Conservation (phyloP, 2,888 invertebrate genomes). For the Athalia circularis region DNA sequence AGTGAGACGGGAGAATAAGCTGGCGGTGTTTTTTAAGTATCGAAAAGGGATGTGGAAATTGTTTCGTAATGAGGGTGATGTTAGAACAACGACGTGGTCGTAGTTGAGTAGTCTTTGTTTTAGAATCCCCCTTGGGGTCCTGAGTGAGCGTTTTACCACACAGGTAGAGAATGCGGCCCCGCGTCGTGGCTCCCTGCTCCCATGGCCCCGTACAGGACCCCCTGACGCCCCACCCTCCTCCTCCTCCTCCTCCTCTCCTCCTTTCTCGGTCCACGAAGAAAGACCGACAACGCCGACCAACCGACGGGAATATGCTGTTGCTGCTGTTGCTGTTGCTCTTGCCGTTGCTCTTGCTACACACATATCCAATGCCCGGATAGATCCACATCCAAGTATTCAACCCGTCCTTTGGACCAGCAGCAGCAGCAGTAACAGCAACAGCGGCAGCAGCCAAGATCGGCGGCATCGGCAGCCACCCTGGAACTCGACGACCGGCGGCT, state of each 20-base stretch:
- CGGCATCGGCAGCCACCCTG: conserved; percentile 44
- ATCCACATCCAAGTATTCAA: conserved; percentile 43
- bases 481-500: conserved; percentile 44
- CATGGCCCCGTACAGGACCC: conserved; percentile 38
- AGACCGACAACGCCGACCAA: conserved; percentile 38
- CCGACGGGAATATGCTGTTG: not conserved
- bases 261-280: conserved; percentile 10
- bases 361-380: conserved; percentile 36
- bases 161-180: conserved; percentile 50
- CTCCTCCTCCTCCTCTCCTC: not conserved
- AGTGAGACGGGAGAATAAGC: conserved; percentile 7
- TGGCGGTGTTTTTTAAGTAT: conserved; percentile 54
- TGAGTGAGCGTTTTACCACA: conserved; percentile 57
- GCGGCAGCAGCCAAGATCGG: conserved; percentile 27
- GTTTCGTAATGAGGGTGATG: conserved; percentile 68
- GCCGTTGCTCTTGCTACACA: not conserved
- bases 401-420: conserved; percentile 39
- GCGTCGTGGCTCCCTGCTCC: conserved; percentile 40
- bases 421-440: conserved; percentile 35
- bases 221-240: conserved; percentile 30
- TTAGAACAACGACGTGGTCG: conserved; percentile 60
- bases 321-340: no score
- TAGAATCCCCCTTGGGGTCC: conserved; percentile 66
- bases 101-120: conserved; percentile 66
- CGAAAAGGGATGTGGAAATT: conserved; percentile 61